Conservation (phyloP, 2,888 invertebrate genomes). For the Hirtodrosophila alboralis region DNA sequence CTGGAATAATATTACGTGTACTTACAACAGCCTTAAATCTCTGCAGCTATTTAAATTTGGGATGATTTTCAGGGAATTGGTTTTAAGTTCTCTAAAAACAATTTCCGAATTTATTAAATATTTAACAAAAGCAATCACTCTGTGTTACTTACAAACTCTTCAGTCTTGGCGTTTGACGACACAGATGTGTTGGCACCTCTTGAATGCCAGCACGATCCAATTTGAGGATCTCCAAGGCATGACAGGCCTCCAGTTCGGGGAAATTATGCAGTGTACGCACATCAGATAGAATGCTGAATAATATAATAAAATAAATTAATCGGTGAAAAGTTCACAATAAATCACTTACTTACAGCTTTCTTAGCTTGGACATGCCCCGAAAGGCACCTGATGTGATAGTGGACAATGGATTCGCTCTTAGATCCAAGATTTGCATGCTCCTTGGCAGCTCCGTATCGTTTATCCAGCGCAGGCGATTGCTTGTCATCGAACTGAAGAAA, state of each 20-base stretch:
- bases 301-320: not conserved
- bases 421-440: conserved; percentile 90
- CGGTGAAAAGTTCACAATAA: not conserved
- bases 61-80: conserved; percentile 90
- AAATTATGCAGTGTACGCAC: conserved; percentile 91
- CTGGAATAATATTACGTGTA: conserved; percentile 13
- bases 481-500: conserved; percentile 88
- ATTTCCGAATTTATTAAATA: not conserved
- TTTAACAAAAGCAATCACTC: too few species aligned
- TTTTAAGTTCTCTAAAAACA: conserved; percentile 90
- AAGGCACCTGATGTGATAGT: conserved; percentile 90
- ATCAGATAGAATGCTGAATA: conserved; percentile 92
- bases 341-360: conserved; percentile 88
- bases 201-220: conserved; percentile 92
- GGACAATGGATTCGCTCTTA: conserved; percentile 92
- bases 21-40: conserved; percentile 94
- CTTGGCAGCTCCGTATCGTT: conserved; percentile 89
- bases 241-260: conserved; percentile 92
- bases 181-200: conserved; percentile 90
- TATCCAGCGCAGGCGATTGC: conserved; percentile 92
- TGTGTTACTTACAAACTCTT: conserved; percentile 90
- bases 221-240: conserved; percentile 91
- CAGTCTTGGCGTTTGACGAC: conserved; percentile 90
- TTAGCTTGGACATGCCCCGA: conserved; percentile 90
- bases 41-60: conserved; percentile 91